Evolutionary conservation across 2,888 invertebrate species (phyloP), one percentile per base, ranked within the genome.

Genomic region (Prenolepis imparis): DNA sequence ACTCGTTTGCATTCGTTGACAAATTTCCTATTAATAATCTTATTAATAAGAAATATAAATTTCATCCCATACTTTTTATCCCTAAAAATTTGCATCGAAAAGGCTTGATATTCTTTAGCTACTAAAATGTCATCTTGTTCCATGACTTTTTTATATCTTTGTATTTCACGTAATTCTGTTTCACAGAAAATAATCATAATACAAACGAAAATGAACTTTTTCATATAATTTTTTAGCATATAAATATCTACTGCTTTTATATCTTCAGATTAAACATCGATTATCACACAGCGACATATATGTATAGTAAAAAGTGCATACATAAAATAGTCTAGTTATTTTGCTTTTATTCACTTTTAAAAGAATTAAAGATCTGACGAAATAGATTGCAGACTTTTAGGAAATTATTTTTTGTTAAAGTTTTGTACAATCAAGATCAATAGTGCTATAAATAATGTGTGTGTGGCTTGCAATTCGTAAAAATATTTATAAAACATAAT

Each of bases 11-110:
- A 70, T 55, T 3, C 0, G 18, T 28, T 24, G 12, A 18, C 39
- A 77, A 55, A 59, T 36, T n/a, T 68, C 18, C 1, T 1, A 55
- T 75, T 6, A 24, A 61, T 24, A 28, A n/a, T 3, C 32, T 70
- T 55, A 24, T 15, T 44, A 59, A 44, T 12, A 59, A 77, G 3
- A 24, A 12, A 12, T 28, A 28, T 59, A 78, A 59, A 78, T 68
- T 5, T 44, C 5, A 57, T 1, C 21, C 1, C 24, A 24, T n/a
- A n/a, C n/a, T n/a, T 18, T 21, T 57, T 28, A 9, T 24, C 3
- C 1, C 32, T 28, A 18, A 44, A 21, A 6, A 57, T 41, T 67
- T 77, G 21, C 24, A 39, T 77, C 5, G n/a, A 52, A 52, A 6
- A 44, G 11, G 18, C 1, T 32, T 11, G 18, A 63, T n/a, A n/a